These are phyloP conservation scores for Achroia grisella DNA, from an alignment of 1,140 invertebrate species.

Conservation along the genomic window DNA sequence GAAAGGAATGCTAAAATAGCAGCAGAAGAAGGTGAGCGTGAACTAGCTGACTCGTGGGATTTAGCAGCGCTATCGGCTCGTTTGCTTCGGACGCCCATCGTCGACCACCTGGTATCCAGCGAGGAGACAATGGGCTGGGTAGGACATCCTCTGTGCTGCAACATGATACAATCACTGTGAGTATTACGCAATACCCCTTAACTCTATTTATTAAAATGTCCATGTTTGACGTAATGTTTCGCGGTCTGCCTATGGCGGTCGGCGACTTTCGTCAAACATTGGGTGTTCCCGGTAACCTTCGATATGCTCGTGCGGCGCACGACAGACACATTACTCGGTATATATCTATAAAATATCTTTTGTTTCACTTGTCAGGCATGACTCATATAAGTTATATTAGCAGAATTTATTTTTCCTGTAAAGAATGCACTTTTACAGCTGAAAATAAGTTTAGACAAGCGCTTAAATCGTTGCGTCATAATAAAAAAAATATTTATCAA, in stretches of 20 bases:
- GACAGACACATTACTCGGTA: constrained; percentile 13
- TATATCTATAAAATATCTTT: constrained; percentile 14
- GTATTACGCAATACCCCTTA: constrained; percentile 55
- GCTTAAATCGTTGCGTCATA: too few relatives aligned
- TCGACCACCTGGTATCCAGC: constrained; percentile 52
- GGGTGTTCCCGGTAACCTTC: constrained; percentile 10
- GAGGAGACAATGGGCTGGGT: constrained; percentile 83
- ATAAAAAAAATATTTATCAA: too few relatives aligned
- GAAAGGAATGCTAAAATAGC: constrained; percentile 86
- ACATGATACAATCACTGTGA: constrained; percentile 89
- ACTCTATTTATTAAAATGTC: too few relatives aligned
- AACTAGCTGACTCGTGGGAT: constrained; percentile 90
- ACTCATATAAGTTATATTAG: constrained; percentile 12
- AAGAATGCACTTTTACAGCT: too few relatives aligned
- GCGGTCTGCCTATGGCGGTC: constrained; percentile 5
- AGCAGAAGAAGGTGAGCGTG: constrained; percentile 81
- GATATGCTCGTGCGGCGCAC: constrained; percentile 11
- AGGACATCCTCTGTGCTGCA: constrained; percentile 89
- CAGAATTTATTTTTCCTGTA: too few relatives aligned
- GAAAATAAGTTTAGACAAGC: too few relatives aligned
- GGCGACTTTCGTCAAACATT: constrained; percentile 12
- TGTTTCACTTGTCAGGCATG: constrained; percentile 13
- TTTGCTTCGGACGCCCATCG: constrained; percentile 57
- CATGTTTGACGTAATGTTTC: too few relatives aligned
- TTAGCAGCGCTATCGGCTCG: constrained; percentile 82